Percentiles rank a stretch among this genome's conserved stretches.
Evolutionary conservation across 64 coral and sea anemone genomes (phyloP).

Genomic region (Anthopleura sola): DNA sequence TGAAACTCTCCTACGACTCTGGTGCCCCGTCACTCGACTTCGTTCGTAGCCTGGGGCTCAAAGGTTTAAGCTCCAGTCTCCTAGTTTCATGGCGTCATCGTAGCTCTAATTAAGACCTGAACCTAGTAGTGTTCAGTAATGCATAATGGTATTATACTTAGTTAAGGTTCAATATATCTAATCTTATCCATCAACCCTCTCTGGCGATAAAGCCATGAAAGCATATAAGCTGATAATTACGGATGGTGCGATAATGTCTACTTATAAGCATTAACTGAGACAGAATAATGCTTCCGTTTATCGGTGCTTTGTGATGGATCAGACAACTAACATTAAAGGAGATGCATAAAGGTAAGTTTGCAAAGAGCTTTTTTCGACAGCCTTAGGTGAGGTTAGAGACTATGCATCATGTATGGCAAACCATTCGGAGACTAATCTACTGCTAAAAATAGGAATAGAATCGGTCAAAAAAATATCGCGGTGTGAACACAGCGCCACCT

Average conservation of each 20-base stretch:
- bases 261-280: neutral
- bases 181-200: neutral
- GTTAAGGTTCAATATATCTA: neutral
- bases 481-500: no score
- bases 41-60: no score
- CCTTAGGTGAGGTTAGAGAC: no score
- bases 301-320: neutral
- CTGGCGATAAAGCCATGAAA: neutral
- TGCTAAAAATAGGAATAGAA: no score
- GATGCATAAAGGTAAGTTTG: neutral
- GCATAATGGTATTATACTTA: neutral
- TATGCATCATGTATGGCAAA: no score
- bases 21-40: no score
- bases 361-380: neutral
- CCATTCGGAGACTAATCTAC: no score
- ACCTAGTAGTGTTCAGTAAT: neutral
- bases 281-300: neutral
- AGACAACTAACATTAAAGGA: neutral
- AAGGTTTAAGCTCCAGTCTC: neutral
- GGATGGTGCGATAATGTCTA: neutral
- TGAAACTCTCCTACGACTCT: no score
- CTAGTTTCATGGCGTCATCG: neutral
- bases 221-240: neutral
- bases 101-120: neutral
- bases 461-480: no score